Evolutionary conservation across 2,888 invertebrate genomes (phyloP).

Genomic region (Catocala fraxini): DNA sequence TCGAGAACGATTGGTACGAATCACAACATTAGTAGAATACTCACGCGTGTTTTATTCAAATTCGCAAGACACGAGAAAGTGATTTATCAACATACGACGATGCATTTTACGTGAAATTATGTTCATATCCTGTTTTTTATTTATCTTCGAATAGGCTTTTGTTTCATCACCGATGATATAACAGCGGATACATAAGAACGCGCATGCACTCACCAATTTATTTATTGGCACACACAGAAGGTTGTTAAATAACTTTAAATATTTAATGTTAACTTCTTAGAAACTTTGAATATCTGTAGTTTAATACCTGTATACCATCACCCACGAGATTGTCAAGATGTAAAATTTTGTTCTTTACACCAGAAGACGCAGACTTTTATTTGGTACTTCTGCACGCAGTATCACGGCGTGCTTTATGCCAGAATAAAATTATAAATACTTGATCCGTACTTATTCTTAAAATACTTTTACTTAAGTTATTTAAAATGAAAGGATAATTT

Average conservation of each 20-base stretch:
- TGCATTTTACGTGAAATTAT: conserved; percentile 48
- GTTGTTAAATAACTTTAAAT: conserved; percentile 2
- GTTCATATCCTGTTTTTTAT: conserved; percentile 53
- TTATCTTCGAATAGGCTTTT: conserved; percentile 46
- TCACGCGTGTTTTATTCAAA: conserved; percentile 73
- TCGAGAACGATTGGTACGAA: conserved; percentile 53
- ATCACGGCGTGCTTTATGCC: too few species aligned
- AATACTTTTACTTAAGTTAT: too few species aligned
- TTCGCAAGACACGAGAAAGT: conserved; percentile 70
- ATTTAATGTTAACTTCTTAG: neutral
- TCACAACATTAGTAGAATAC: conserved; percentile 60
- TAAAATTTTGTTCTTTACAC: too few species aligned
- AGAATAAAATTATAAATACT: too few species aligned
- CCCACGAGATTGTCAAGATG: too few species aligned
- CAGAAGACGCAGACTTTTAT: too few species aligned
- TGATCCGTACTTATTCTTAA: too few species aligned
- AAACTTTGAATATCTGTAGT: neutral
- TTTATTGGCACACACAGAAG: conserved; percentile 22
- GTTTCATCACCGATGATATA: conserved; percentile 47
- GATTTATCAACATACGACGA: conserved; percentile 54
- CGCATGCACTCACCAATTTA: conserved; percentile 34
- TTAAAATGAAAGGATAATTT: too few species aligned
- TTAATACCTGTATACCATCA: neutral
- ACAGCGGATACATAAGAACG: conserved; percentile 25
- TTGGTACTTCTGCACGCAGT: too few species aligned